phyloP scores from a whole-genome alignment of 2,113 vertebrate species.

The Chamaea fasciata region DNA sequence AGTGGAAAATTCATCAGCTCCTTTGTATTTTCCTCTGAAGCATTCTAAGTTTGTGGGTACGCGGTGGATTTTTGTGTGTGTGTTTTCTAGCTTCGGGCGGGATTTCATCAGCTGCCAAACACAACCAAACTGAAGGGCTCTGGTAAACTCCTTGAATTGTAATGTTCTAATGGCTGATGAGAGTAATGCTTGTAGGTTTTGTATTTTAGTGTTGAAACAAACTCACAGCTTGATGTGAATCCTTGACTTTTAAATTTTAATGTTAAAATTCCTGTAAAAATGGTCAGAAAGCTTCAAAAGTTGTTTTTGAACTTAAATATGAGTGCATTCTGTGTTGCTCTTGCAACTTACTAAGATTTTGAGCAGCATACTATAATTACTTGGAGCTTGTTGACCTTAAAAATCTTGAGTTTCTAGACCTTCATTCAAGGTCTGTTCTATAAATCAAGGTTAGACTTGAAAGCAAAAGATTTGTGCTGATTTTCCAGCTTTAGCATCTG shows the following conservation, averaged over 20 bases:
- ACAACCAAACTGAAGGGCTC: background rate
- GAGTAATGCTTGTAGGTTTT: background rate
- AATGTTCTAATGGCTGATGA: background rate
- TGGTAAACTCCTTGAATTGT: background rate
- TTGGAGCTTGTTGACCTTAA: background rate
- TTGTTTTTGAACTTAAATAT: background rate
- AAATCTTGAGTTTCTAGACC: background rate
- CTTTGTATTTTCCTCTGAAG: background rate
- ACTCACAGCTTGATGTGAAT: background rate
- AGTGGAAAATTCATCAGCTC: background rate
- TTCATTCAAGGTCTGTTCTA: background rate
- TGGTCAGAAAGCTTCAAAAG: background rate
- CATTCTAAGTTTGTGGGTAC: background rate
- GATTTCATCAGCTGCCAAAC: background rate
- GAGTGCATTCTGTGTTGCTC: background rate
- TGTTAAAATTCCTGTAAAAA: background rate
- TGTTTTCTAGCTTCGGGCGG: background rate
- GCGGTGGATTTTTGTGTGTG: fast-evolving
- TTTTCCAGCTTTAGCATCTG: background rate
- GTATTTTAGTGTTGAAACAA: background rate
- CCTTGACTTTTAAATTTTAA: background rate
- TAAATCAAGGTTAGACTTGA: background rate
- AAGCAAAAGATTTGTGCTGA: background rate
- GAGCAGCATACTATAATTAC: background rate
- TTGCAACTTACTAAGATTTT: background rate